phyloP scores from a whole-genome alignment of 1,140 invertebrate genomes.

The Caenorhabditis elegans region DNA sequence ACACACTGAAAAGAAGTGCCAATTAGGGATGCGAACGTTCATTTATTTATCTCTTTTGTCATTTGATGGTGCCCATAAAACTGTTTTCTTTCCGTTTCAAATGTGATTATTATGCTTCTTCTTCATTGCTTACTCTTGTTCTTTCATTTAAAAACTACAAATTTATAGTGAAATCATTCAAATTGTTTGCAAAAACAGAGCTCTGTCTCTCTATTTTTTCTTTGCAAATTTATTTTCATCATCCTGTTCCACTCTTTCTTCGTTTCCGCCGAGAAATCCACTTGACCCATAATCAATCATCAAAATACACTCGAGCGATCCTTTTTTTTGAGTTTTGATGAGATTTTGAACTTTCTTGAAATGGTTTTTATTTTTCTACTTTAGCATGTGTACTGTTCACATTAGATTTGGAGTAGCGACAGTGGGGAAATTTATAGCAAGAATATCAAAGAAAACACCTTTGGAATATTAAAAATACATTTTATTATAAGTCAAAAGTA shows the following conservation, averaged over 20 bases:
- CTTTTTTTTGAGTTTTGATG: background rate
- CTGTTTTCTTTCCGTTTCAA: background rate
- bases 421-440: too few species aligned
- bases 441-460: too few species aligned
- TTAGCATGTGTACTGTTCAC: too few species aligned
- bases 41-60: background rate
- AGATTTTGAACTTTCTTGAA: background rate
- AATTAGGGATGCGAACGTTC: slow-evolving; percentile 16
- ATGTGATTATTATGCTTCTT: background rate
- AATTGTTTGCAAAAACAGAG: background rate
- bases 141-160: too few species aligned
- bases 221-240: background rate
- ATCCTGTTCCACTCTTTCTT: background rate
- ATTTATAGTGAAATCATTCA: too few species aligned
- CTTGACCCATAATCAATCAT: slow-evolving; percentile 32
- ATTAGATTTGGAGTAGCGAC: too few species aligned
- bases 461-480: too few species aligned
- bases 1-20: background rate
- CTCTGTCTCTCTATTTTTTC: background rate
- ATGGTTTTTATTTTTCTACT: too few species aligned
- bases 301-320: slow-evolving; percentile 3
- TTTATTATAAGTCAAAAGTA: too few species aligned
- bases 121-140: background rate
- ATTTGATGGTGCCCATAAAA: background rate
- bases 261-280: background rate